These are phyloP conservation scores for Agriopis marginaria DNA, from an alignment of 2,888 invertebrate genomes.

Conservation along the genomic window DNA sequence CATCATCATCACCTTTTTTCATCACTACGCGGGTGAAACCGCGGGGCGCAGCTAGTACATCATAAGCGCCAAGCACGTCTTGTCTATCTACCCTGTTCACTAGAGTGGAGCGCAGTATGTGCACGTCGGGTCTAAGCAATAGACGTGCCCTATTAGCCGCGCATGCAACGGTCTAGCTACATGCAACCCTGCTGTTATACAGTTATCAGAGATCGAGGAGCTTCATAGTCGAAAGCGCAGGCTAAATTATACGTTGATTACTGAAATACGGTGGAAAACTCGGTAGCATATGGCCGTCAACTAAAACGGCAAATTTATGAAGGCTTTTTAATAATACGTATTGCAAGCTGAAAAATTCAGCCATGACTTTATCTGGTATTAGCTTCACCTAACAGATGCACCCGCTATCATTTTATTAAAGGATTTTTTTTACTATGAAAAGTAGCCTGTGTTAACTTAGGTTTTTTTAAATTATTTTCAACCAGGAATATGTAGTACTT, in stretches of 20 bases:
- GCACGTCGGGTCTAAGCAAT: slow-evolving; percentile 49
- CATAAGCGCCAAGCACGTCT: not conserved
- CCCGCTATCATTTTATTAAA: too few relatives aligned
- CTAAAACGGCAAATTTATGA: not conserved
- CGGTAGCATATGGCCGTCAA: slow-evolving; percentile 1
- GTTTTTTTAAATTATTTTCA: too few relatives aligned
- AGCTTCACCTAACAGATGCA: too few relatives aligned
- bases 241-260: slow-evolving; percentile 59
- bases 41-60: too few relatives aligned
- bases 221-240: slow-evolving; percentile 52
- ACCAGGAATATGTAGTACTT: too few relatives aligned
- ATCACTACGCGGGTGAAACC: too few relatives aligned
- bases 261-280: slow-evolving; percentile 29
- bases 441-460: too few relatives aligned
- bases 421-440: too few relatives aligned
- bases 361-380: too few relatives aligned
- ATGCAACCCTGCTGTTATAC: slow-evolving; percentile 69
- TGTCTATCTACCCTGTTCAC: not conserved
- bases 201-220: slow-evolving; percentile 70
- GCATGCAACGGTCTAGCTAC: slow-evolving; percentile 66
- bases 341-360: not conserved
- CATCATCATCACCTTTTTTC: too few relatives aligned
- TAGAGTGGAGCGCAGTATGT: slow-evolving; percentile 45
- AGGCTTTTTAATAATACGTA: not conserved
- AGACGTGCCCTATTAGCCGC: slow-evolving; percentile 64